phyloP scores from a whole-genome alignment of 2,888 invertebrate species.

The Empis livida region DNA sequence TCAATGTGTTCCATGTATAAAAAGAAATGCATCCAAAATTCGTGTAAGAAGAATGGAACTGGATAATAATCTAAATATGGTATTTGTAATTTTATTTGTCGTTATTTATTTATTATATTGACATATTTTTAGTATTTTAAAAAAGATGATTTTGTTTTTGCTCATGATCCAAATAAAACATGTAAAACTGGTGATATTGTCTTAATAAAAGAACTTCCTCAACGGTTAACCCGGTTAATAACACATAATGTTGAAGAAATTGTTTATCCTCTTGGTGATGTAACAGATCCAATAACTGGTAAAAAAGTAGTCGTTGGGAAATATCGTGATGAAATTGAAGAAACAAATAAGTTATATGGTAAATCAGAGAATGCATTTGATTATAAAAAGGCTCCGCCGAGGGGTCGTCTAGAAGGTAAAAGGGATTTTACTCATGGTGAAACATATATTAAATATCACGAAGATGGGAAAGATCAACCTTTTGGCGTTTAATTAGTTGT shows the following conservation, averaged over 20 bases:
- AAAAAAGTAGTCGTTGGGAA: constrained; percentile 59
- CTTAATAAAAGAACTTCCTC: constrained; percentile 57
- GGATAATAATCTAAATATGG: constrained; percentile 67
- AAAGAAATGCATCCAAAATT: constrained; percentile 67
- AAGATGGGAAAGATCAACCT: constrained; percentile 58
- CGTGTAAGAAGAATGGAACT: constrained; percentile 59
- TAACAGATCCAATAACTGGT: constrained; percentile 74
- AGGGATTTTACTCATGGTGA: constrained; percentile 69
- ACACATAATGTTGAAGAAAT: constrained; percentile 69
- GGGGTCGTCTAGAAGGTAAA: constrained; percentile 71
- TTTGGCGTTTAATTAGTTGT: constrained; percentile 51
- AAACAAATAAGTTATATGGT: constrained; percentile 54
- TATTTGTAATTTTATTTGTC: constrained; percentile 27
- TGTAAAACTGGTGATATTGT: constrained; percentile 78
- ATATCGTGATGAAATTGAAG: constrained; percentile 64
- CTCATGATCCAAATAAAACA: constrained; percentile 60
- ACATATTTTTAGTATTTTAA: constrained; percentile 56
- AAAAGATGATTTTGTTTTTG: constrained; percentile 58
- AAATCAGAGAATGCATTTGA: constrained; percentile 53
- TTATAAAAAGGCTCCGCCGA: constrained; percentile 60
- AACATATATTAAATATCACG: constrained; percentile 65
- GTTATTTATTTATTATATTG: neutral
- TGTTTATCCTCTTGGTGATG: constrained; percentile 68
- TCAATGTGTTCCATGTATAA: constrained; percentile 64
- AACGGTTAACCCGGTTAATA: constrained; percentile 60